A percentile compares a stretch with the other conserved stretches of the same genome.
phyloP scores from a whole-genome alignment of 64 coral and sea anemone genomes.

The Anthopleura sola region DNA sequence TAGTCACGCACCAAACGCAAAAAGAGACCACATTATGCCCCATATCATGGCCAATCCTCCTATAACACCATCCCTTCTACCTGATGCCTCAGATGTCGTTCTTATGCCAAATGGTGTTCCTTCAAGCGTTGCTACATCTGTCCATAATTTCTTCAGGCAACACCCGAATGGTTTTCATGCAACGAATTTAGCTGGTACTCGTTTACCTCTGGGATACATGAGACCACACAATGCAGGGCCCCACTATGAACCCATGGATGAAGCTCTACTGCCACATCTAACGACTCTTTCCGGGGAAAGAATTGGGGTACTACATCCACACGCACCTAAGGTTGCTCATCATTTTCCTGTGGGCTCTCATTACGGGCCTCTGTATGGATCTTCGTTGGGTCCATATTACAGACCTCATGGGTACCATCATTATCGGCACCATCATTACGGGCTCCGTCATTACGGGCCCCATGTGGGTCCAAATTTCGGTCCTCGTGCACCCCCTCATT shows the following conservation, averaged over 20 bases:
- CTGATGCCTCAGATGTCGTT: background rate
- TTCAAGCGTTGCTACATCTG: background rate
- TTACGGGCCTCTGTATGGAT: background rate
- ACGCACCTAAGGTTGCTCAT: background rate
- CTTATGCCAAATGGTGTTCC: conserved; percentile 39
- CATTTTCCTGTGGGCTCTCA: background rate
- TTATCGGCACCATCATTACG: no score
- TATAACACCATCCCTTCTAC: conserved; percentile 24
- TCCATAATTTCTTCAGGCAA: conserved; percentile 33
- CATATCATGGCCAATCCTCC: conserved; percentile 22
- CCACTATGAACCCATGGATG: background rate
- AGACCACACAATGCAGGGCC: conserved; percentile 15
- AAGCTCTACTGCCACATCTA: background rate
- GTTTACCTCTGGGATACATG: background rate
- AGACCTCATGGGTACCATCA: no score
- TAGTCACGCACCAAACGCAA: background rate
- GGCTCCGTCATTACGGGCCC: no score
- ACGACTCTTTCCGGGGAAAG: background rate
- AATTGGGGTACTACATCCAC: conserved; percentile 1
- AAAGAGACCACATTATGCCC: conserved; percentile 23
- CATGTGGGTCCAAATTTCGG: no score
- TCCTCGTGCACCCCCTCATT: no score
- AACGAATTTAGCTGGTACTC: background rate
- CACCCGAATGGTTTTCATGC: conserved; percentile 24
- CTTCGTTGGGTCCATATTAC: background rate